These are phyloP conservation scores for Nemoura dubitans DNA, from an alignment of 2,888 invertebrate genomes.

Conservation along the genomic window DNA sequence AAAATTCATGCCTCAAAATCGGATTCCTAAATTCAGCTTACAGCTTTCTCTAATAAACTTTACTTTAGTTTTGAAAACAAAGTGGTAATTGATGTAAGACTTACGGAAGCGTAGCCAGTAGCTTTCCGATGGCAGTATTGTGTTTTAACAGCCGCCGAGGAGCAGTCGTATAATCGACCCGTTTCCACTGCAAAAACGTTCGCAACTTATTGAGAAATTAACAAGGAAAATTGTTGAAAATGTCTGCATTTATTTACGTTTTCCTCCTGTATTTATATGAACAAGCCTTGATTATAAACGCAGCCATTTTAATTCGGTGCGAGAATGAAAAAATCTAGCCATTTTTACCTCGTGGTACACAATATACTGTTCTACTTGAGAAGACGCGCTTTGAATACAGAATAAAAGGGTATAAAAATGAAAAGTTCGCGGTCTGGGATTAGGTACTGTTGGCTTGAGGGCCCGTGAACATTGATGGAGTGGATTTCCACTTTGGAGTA, in stretches of 20 bases:
- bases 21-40: not conserved
- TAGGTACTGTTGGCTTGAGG: not conserved
- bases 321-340: not conserved
- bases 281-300: not conserved
- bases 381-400: not conserved
- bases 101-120: not conserved
- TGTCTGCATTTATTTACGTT: not conserved
- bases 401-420: constrained; percentile 31
- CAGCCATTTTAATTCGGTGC: not conserved
- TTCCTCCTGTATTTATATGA: not conserved
- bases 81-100: constrained; percentile 16
- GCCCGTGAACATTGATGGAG: constrained; percentile 26
- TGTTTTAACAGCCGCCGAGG: not conserved
- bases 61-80: not conserved
- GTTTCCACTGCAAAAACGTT: not conserved
- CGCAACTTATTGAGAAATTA: not conserved
- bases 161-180: not conserved
- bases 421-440: constrained; percentile 36
- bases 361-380: constrained; percentile 5
- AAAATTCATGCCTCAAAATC: not conserved
- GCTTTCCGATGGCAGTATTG: not conserved
- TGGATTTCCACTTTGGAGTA: constrained; percentile 32
- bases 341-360: not conserved
- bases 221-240: not conserved
- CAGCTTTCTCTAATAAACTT: not conserved